phyloP scores from a whole-genome alignment of 2,797 vertebrate genomes.

The Onychomys torridus region DNA sequence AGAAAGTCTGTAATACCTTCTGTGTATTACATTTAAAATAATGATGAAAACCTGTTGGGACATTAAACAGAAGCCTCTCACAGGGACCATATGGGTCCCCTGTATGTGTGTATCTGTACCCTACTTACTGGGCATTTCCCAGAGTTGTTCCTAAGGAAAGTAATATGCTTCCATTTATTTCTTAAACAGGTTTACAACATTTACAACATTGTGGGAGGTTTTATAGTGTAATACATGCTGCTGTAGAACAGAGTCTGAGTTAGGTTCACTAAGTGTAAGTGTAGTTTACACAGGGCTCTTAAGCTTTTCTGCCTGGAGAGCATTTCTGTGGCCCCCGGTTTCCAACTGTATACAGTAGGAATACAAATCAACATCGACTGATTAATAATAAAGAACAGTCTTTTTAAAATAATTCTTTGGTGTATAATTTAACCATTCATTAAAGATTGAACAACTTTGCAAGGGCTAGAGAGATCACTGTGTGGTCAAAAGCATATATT shows the following conservation, averaged over 20 bases:
- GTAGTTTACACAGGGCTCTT: background rate
- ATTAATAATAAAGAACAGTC: background rate
- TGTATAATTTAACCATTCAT: background rate
- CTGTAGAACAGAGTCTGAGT: slow-evolving; percentile 18
- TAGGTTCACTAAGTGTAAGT: background rate
- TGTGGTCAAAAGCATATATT: background rate
- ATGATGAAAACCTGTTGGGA: background rate
- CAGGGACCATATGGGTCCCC: background rate
- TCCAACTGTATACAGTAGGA: background rate
- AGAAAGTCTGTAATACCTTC: background rate
- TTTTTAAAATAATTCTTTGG: background rate
- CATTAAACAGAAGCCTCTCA: background rate
- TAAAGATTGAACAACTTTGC: background rate
- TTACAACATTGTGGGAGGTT: background rate
- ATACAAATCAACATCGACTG: background rate
- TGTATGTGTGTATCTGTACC: background rate
- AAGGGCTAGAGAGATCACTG: background rate
- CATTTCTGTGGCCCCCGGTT: too few species aligned
- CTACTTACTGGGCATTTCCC: background rate
- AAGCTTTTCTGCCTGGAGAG: background rate
- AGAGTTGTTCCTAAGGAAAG: background rate
- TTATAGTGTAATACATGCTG: background rate
- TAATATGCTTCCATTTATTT: background rate
- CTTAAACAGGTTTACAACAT: background rate
- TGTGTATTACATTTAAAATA: background rate